A percentile compares a stretch with the other conserved stretches of the same genome.
These are phyloP conservation scores for Ptyas mucosa DNA, from an alignment of 2,113 vertebrate genomes.

Conservation along the genomic window DNA sequence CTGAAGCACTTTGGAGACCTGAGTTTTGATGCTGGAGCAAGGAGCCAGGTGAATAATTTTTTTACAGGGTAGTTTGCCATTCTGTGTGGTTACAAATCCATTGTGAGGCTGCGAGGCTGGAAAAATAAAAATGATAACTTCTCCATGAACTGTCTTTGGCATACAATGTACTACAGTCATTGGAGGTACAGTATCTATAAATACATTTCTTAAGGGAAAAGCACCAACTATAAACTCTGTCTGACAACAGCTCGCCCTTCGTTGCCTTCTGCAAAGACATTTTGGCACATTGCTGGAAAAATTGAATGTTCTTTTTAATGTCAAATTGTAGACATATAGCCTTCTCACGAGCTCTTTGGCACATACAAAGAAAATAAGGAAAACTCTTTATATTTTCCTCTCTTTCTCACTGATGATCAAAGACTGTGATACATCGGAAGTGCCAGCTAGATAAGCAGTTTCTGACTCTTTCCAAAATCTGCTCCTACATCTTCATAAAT, in stretches of 20 bases:
- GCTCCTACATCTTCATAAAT: not conserved
- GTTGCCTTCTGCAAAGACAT: not conserved
- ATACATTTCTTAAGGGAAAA: not conserved
- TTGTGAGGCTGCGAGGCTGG: constrained; percentile 62
- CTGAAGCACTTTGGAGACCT: constrained; percentile 66
- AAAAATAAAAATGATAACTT: constrained; percentile 16
- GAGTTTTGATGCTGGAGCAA: constrained; percentile 51
- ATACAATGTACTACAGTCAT: not conserved
- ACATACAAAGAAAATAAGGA: not conserved
- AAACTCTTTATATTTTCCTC: not conserved
- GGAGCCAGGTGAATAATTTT: constrained; percentile 82
- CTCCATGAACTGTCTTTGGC: not conserved
- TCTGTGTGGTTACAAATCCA: constrained; percentile 73
- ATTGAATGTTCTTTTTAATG: not conserved
- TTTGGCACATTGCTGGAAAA: not conserved
- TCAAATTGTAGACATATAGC: not conserved
- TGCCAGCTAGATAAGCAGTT: not conserved
- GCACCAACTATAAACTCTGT: not conserved
- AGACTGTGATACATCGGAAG: not conserved
- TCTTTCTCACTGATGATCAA: not conserved
- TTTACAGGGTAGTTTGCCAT: constrained; percentile 78
- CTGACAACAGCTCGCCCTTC: not conserved
- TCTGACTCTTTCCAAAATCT: not conserved
- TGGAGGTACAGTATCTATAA: not conserved
- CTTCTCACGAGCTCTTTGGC: not conserved